Conservation (phyloP, 2,888 invertebrate genomes). For the Dynastes grantii region DNA sequence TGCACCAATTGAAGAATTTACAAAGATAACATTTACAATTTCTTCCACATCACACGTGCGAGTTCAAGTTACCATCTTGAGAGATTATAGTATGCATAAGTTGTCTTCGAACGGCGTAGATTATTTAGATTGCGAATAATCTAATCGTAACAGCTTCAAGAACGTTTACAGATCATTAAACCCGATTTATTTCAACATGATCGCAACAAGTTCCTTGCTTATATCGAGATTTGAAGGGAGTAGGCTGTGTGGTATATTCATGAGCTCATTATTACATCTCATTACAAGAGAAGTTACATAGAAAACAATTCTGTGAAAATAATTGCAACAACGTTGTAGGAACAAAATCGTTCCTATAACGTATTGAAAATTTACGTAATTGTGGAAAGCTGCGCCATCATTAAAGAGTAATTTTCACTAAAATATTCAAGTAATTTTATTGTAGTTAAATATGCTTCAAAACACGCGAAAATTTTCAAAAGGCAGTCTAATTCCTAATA, state of each 20-base stretch:
- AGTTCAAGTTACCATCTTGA: neutral
- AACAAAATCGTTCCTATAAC: too few relatives aligned
- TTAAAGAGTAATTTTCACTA: too few relatives aligned
- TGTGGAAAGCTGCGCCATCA: too few relatives aligned
- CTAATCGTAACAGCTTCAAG: conserved; percentile 1
- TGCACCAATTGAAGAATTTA: neutral
- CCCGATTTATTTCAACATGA: conserved; percentile 19
- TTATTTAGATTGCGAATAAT: conserved; percentile 28
- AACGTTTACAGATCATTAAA: conserved; percentile 31
- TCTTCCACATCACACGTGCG: neutral
- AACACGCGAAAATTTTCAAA: too few relatives aligned
- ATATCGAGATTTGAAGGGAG: conserved; percentile 1
- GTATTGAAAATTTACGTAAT: too few relatives aligned
- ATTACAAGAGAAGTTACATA: too few relatives aligned
- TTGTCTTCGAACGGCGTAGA: neutral
- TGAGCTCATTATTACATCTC: too few relatives aligned
- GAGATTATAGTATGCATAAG: conserved; percentile 7
- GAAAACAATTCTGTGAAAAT: too few relatives aligned
- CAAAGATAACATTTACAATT: neutral
- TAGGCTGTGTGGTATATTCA: neutral
- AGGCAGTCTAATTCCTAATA: too few relatives aligned
- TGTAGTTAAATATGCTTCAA: too few relatives aligned
- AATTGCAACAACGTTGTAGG: too few relatives aligned
- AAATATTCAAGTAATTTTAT: too few relatives aligned
- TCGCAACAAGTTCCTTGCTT: neutral